These are phyloP conservation scores for Lithophane leautieri DNA, from an alignment of 2,888 invertebrate species.

Conservation along the genomic window DNA sequence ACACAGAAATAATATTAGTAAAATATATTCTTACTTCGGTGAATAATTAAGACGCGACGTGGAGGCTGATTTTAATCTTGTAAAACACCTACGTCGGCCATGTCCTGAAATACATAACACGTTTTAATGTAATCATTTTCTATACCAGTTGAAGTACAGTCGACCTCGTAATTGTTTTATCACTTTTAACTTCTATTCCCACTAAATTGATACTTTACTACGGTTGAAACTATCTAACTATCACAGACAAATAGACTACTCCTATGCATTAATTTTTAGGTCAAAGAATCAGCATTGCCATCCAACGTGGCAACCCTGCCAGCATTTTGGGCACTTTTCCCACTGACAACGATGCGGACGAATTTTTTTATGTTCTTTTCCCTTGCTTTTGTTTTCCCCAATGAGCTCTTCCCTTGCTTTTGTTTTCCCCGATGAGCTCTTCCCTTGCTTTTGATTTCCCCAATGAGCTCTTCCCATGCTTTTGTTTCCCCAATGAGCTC, in stretches of 20 bases:
- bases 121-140: neutral
- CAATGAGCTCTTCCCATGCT: no score
- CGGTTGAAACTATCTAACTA: neutral
- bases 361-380: no score
- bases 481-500: no score
- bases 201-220: neutral
- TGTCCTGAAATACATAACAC: slow-evolving; percentile 80
- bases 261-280: no score
- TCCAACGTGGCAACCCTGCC: no score
- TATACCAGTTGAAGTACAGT: neutral
- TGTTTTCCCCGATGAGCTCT: no score
- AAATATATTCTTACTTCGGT: slow-evolving; percentile 81
- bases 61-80: slow-evolving; percentile 93
- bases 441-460: no score
- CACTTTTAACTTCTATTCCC: neutral
- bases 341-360: no score
- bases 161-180: neutral
- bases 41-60: slow-evolving; percentile 92
- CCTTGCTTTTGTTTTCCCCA: no score
- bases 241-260: neutral
- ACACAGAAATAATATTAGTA: neutral
- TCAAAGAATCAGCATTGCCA: no score
- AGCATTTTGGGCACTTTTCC: no score
- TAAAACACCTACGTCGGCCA: slow-evolving; percentile 92
- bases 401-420: no score